phyloP scores from a whole-genome alignment of 2,113 vertebrate species.

The Sinosuthora webbiana region DNA sequence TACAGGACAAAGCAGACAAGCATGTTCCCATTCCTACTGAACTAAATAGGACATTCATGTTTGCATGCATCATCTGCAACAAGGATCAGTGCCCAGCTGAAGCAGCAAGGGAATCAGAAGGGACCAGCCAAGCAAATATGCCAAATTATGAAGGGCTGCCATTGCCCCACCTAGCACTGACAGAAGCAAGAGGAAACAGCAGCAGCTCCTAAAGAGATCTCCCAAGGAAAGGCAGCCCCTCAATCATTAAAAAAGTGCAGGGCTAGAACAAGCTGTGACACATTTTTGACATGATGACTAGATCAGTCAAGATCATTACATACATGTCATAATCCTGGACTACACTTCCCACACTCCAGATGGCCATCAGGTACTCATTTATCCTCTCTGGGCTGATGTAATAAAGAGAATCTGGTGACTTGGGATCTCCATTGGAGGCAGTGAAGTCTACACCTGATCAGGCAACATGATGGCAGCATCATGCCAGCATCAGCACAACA shows the following conservation, averaged over 20 bases:
- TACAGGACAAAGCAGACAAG: background rate
- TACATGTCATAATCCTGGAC: conserved; percentile 92
- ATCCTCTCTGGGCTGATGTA: conserved; percentile 86
- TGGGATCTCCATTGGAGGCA: conserved; percentile 91
- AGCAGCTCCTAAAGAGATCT: background rate
- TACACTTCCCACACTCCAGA: conserved; percentile 92
- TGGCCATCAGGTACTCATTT: conserved; percentile 88
- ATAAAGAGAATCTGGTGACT: conserved; percentile 87
- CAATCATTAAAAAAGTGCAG: background rate
- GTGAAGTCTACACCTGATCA: conserved; percentile 93
- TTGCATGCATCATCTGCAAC: background rate
- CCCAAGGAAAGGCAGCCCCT: background rate
- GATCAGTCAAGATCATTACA: background rate
- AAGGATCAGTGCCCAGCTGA: background rate
- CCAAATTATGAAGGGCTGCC: background rate
- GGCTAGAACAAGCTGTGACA: background rate
- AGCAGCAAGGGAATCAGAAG: background rate
- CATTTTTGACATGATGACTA: background rate
- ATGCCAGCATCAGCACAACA: background rate
- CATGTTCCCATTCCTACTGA: background rate
- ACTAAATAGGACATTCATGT: background rate
- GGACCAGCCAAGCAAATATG: background rate
- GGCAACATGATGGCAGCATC: background rate
- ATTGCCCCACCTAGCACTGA: background rate
- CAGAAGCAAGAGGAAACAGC: background rate